Conservation (phyloP, 2,888 invertebrate species). For the Hoplodrina blanda region DNA sequence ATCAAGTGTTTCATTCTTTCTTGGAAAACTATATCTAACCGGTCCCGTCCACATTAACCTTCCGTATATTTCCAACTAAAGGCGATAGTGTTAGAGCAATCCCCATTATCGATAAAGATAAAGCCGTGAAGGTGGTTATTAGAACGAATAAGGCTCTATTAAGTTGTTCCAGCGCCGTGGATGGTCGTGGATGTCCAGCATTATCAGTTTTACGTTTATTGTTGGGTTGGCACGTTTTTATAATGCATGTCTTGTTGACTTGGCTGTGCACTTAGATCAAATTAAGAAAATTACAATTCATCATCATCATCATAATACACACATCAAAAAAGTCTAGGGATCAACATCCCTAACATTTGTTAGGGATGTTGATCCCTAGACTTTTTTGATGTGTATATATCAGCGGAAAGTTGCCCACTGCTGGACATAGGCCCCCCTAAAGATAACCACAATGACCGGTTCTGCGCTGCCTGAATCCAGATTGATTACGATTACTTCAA, state of each 20-base stretch:
- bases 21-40: not conserved
- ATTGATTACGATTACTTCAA: too few species aligned
- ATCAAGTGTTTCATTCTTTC: not conserved
- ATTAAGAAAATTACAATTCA: not conserved
- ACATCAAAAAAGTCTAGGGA: too few species aligned
- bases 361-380: too few species aligned
- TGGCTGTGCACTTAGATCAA: not conserved
- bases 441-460: too few species aligned
- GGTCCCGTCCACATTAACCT: not conserved
- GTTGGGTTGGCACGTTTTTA: slow-evolving; percentile 54
- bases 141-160: slow-evolving; percentile 80
- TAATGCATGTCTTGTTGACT: slow-evolving; percentile 13
- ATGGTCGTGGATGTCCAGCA: slow-evolving; percentile 40
- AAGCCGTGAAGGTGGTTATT: slow-evolving; percentile 78
- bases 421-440: too few species aligned
- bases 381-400: too few species aligned
- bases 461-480: too few species aligned
- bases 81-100: slow-evolving; percentile 79
- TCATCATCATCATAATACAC: too few species aligned
- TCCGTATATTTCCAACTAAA: slow-evolving; percentile 50
- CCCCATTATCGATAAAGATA: slow-evolving; percentile 84
- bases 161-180: slow-evolving; percentile 72
- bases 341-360: too few species aligned
- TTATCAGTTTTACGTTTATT: slow-evolving; percentile 63
- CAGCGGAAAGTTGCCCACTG: too few species aligned